Evolutionary conservation across 2,888 invertebrate genomes (phyloP).

Genomic region (Drosophila pegasa): DNA sequence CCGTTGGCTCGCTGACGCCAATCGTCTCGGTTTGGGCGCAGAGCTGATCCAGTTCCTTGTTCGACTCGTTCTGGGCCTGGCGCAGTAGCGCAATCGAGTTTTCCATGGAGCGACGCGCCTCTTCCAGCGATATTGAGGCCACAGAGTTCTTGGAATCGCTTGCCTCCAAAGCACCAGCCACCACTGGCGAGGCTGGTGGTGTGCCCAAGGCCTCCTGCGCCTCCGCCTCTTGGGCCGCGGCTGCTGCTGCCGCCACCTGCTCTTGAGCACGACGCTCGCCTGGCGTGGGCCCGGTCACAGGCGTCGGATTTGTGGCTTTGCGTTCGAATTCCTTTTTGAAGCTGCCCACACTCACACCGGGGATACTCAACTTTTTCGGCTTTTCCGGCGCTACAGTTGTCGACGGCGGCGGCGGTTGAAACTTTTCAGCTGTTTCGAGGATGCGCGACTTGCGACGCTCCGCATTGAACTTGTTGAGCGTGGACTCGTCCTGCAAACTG

Average conservation of each 20-base stretch:
- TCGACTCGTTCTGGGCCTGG: constrained; percentile 85
- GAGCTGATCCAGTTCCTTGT: constrained; percentile 84
- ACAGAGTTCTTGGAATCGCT: constrained; percentile 87
- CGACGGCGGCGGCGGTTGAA: constrained; percentile 86
- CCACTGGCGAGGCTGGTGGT: constrained; percentile 80
- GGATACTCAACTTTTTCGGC: constrained; percentile 92
- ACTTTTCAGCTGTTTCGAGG: constrained; percentile 89
- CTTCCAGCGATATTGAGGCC: constrained; percentile 86
- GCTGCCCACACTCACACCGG: constrained; percentile 93
- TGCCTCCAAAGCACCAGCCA: constrained; percentile 74
- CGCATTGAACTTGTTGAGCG: constrained; percentile 84
- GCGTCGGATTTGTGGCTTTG: constrained; percentile 88
- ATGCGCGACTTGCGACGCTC: constrained; percentile 89
- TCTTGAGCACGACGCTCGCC: constrained; percentile 81
- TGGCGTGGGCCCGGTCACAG: constrained; percentile 82
- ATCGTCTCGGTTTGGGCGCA: constrained; percentile 84
- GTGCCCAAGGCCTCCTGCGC: constrained; percentile 71
- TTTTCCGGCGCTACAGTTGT: constrained; percentile 85
- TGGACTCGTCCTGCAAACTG: constrained; percentile 83
- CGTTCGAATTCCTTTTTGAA: constrained; percentile 94
- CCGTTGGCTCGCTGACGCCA: constrained; percentile 75
- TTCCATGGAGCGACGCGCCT: constrained; percentile 87
- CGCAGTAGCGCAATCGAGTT: constrained; percentile 88
- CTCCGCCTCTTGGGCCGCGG: constrained; percentile 62
- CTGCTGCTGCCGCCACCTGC: constrained; percentile 78